A percentile compares a stretch with the other conserved stretches of the same genome.
These are phyloP conservation scores for Casuarius casuarius DNA, from an alignment of 2,113 vertebrate genomes.

Conservation along the genomic window DNA sequence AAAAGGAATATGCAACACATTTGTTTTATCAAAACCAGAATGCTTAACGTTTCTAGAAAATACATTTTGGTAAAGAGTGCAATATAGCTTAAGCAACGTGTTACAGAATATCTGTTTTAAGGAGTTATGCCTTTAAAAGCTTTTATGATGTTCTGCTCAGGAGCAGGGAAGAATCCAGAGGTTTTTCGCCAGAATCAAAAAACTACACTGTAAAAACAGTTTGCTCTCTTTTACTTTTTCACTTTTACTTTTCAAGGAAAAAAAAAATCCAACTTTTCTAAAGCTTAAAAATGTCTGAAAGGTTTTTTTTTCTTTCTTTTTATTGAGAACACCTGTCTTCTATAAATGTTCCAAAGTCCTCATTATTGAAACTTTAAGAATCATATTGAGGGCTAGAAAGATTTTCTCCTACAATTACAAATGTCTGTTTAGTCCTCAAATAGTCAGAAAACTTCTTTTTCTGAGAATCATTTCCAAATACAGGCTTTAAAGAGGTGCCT, in stretches of 20 bases:
- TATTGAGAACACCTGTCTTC: background rate
- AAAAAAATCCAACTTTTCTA: background rate
- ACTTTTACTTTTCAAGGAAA: background rate
- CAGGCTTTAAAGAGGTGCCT: background rate
- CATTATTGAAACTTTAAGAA: background rate
- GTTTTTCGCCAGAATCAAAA: background rate
- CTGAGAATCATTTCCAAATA: background rate
- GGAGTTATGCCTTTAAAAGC: background rate
- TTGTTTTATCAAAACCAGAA: background rate
- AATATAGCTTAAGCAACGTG: background rate
- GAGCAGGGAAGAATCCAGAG: background rate
- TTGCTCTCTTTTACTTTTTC: background rate
- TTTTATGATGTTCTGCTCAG: background rate
- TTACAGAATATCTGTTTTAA: background rate
- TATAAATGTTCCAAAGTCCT: background rate
- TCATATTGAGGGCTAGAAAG: background rate
- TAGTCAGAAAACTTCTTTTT: background rate
- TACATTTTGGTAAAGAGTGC: background rate
- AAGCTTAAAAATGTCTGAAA: background rate
- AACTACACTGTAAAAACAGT: background rate
- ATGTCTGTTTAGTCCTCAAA: background rate
- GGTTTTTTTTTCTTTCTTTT: accelerated
- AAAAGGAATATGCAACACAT: background rate
- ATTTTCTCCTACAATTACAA: background rate
- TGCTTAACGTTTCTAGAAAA: background rate